Conservation (phyloP, 2,113 vertebrate species). For the Psephotus haematonotus region DNA sequence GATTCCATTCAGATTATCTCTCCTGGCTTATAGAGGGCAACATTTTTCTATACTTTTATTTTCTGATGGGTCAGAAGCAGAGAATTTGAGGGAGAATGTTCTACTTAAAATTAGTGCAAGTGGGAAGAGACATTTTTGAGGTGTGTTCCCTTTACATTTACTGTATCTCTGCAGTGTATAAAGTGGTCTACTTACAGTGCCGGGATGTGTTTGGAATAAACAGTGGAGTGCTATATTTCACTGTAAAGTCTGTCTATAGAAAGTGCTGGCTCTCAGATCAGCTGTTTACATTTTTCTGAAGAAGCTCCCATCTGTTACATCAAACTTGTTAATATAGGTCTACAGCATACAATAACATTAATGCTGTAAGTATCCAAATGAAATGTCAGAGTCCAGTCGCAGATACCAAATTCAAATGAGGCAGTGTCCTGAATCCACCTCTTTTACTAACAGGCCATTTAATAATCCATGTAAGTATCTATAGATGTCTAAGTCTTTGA, state of each 20-base stretch:
- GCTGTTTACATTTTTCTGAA: slow-evolving; percentile 71
- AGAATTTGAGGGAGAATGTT: background rate
- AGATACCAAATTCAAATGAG: slow-evolving; percentile 48
- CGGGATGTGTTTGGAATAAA: slow-evolving; percentile 53
- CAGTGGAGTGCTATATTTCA: slow-evolving; percentile 46
- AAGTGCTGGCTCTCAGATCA: slow-evolving; percentile 50
- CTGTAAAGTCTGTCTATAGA: slow-evolving; percentile 59
- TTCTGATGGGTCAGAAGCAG: background rate
- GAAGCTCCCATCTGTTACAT: slow-evolving; percentile 71
- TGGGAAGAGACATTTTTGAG: background rate
- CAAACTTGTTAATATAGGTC: slow-evolving; percentile 69
- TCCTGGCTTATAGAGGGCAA: background rate
- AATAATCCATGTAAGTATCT: slow-evolving; percentile 57
- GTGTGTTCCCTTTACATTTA: background rate
- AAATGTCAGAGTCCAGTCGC: slow-evolving; percentile 53
- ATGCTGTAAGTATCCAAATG: slow-evolving; percentile 65
- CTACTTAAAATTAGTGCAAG: background rate
- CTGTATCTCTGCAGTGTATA: slow-evolving; percentile 6
- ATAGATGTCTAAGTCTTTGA: slow-evolving; percentile 35
- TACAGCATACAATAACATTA: slow-evolving; percentile 66
- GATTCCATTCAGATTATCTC: slow-evolving; percentile 22
- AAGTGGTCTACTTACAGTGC: slow-evolving; percentile 24
- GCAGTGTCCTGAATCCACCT: slow-evolving; percentile 70
- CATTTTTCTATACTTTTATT: background rate
- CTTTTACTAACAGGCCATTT: slow-evolving; percentile 58